Conservation (phyloP, 2,888 invertebrate genomes). For the Phortica magna region DNA sequence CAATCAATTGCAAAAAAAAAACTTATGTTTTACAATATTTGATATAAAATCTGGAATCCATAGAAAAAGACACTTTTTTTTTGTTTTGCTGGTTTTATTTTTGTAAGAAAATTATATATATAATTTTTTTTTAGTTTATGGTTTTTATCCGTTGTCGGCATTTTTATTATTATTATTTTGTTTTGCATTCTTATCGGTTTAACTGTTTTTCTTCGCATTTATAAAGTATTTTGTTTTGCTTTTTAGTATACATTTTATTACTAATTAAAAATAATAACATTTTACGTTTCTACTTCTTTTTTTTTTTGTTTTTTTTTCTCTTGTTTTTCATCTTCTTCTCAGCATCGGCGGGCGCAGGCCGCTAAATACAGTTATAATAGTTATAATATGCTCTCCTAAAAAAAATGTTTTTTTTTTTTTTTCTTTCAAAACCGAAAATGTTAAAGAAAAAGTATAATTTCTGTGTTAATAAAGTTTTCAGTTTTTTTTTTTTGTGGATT, state of each 20-base stretch:
- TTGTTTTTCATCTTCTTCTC: background rate
- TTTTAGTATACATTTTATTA: conserved; percentile 49
- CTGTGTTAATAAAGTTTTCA: background rate
- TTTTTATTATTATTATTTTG: conserved; percentile 35
- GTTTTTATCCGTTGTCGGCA: conserved; percentile 4
- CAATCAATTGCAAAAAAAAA: too few species aligned
- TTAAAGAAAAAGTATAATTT: background rate
- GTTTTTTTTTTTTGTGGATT: background rate
- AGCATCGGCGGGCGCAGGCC: background rate
- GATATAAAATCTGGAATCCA: too few species aligned
- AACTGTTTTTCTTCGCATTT: background rate
- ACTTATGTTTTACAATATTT: too few species aligned
- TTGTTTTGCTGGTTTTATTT: conserved; percentile 9
- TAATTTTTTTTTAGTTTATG: conserved; percentile 15
- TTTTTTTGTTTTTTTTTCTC: background rate
- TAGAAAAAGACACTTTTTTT: background rate
- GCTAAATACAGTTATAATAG: background rate
- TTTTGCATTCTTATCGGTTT: conserved; percentile 9
- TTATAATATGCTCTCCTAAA: background rate
- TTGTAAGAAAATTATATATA: conserved; percentile 20
- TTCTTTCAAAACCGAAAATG: background rate
- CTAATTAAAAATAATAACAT: conserved; percentile 49
- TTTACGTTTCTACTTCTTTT: background rate
- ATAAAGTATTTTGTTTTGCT: conserved; percentile 36
- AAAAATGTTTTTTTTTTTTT: background rate